Evolutionary conservation across 37 sponge, comb jelly and placozoan genomes (phyloP).

Genomic region (Theonella swinhoei): DNA sequence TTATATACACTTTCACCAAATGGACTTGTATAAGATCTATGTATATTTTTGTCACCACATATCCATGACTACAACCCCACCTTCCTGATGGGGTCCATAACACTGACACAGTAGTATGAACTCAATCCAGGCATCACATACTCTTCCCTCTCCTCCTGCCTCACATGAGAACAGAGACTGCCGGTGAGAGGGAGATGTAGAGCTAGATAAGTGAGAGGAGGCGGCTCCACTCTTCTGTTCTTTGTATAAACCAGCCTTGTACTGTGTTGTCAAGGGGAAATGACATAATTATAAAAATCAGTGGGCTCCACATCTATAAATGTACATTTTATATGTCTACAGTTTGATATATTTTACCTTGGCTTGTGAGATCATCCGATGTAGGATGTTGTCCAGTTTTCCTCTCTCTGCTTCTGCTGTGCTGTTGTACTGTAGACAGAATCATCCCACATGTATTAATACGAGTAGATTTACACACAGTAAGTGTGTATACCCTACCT

Average conservation of each 20-base stretch:
- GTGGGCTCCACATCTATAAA: too few relatives aligned
- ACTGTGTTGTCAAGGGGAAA: background rate
- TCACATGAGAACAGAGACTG: too few relatives aligned
- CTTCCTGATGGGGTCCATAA: slow-evolving; percentile 58
- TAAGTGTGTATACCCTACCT: background rate
- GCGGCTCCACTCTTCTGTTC: background rate
- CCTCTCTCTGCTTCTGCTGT: slow-evolving; percentile 24
- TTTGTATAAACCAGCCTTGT: slow-evolving; percentile 43
- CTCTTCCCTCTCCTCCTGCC: background rate
- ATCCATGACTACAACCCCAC: background rate
- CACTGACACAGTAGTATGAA: slow-evolving; percentile 70
- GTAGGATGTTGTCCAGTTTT: slow-evolving; percentile 28
- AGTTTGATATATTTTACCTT: slow-evolving; percentile 57
- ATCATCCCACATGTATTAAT: too few relatives aligned
- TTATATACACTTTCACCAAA: too few relatives aligned
- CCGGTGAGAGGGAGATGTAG: background rate
- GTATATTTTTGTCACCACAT: too few relatives aligned
- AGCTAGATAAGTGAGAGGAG: background rate
- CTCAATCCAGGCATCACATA: slow-evolving; percentile 69
- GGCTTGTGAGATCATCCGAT: slow-evolving; percentile 29
- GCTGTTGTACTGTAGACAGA: slow-evolving; percentile 53
- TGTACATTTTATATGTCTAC: too few relatives aligned
- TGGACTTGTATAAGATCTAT: too few relatives aligned
- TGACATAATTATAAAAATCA: too few relatives aligned
- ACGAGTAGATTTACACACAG: too few relatives aligned